Base-by-base conservation (phyloP, 1,140 invertebrate genomes). In the Aculops lycopersici region DNA sequence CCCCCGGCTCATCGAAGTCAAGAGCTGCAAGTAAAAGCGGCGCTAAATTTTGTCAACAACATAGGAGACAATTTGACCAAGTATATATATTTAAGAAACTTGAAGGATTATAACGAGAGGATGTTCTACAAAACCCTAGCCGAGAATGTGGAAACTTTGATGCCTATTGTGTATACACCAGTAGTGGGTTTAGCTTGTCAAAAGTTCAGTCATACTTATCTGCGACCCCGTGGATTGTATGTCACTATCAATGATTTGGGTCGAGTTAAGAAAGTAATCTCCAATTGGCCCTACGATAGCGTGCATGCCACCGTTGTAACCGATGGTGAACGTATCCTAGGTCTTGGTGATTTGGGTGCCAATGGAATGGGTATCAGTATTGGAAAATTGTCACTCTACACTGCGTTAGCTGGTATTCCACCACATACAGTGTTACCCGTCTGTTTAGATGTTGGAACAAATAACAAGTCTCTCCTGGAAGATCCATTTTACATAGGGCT, bases 141-240 rank as follows among this genome's bases (percentile, higher is more conserved):
- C 38, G 79, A 95, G 59, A 79, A 97, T 58, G 71, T 90, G 41
- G 76, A 88, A 53, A 68, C 78, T 50, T 71, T 90, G 60, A 83
- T 97, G 74, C 90, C 90, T 0, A 77, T 95, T 51, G 79, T 95
- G 2, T 97, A 97, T 56, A 95, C 86, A 0, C 88, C 90, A 1
- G 90, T 83, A 4, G 90, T 97, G 12, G 90, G 90, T 0, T 60
- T 79, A 47, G 88, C 88, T 0, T 97, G 90, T 55, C 84, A 92
- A 59, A 78, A 86, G 50, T 97, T 88, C 53, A 84, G 86, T 20
- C 66, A 86, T 19, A 79, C 92, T 51, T 95, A 83, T 53, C 66
- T 80, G 39, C 65, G 83, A 55, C 86, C 88, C 1, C 35, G 61
- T 53, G 90, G 90, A 41, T 62, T 97, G 1, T 97, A 86, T 52